These are phyloP conservation scores for Pandemis cinnamomeana DNA, from an alignment of 2,888 invertebrate genomes.

Conservation along the genomic window DNA sequence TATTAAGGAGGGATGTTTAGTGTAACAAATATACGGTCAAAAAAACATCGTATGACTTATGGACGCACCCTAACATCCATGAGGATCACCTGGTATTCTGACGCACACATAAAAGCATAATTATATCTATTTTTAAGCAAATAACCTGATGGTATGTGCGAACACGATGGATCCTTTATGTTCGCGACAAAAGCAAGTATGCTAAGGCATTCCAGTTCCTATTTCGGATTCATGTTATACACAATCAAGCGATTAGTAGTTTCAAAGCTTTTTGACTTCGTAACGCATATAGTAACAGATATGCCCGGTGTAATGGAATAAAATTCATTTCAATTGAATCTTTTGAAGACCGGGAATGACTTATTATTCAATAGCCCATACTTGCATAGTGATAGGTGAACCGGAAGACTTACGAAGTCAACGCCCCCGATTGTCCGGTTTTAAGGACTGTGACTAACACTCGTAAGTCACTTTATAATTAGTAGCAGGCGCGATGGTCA, in stretches of 20 bases:
- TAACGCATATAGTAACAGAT: neutral
- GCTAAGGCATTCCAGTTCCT: neutral
- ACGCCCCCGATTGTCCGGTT: conserved; percentile 39
- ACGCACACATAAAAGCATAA: neutral
- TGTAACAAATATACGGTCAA: too few relatives aligned
- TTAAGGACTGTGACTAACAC: conserved; percentile 40
- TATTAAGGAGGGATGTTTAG: too few relatives aligned
- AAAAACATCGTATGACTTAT: too few relatives aligned
- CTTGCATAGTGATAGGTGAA: conserved; percentile 38
- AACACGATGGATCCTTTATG: neutral
- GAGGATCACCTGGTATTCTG: neutral
- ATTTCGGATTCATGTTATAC: neutral
- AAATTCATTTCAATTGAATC: neutral
- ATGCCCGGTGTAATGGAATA: too few relatives aligned
- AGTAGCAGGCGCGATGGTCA: conserved; percentile 24
- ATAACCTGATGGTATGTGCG: neutral
- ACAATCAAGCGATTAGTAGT: neutral
- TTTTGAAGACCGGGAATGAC: conserved; percentile 17
- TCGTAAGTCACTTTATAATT: conserved; percentile 30
- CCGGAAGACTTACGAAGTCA: conserved; percentile 42
- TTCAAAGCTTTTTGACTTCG: neutral
- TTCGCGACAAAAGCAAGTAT: neutral
- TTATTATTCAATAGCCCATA: conserved; percentile 24
- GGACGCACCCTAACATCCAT: neutral
- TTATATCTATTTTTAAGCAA: neutral